Percentiles rank a stretch among this genome's conserved stretches.
phyloP scores from a whole-genome alignment of 2,113 vertebrate species.

The Egretta garzetta region DNA sequence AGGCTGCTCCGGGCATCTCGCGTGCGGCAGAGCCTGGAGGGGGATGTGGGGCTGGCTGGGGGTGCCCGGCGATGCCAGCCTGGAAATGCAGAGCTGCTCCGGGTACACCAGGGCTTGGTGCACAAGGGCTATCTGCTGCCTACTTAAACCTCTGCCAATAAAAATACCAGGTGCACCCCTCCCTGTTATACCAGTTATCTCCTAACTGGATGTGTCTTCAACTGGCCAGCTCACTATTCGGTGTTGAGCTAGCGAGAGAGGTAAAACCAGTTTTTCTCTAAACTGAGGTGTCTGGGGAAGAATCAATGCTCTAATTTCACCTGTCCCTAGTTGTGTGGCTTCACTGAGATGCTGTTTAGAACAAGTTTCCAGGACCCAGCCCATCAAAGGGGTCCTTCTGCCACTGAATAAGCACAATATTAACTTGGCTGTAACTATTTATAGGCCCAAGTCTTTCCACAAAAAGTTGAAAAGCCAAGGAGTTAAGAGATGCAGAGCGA shows the following conservation, averaged over 20 bases:
- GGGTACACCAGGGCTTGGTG: neutral
- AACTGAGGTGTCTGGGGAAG: neutral
- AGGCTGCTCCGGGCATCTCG: neutral
- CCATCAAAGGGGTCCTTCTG: neutral
- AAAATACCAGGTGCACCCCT: neutral
- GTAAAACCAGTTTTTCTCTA: neutral
- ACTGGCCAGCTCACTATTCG: fast-evolving
- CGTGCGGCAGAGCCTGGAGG: neutral
- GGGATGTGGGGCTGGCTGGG: neutral
- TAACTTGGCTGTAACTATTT: neutral
- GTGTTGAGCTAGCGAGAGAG: neutral
- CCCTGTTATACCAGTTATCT: neutral
- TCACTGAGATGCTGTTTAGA: neutral
- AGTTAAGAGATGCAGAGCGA: neutral
- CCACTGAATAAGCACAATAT: neutral
- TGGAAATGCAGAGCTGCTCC: neutral
- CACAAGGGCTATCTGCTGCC: neutral
- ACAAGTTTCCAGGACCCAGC: neutral
- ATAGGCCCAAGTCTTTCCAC: neutral
- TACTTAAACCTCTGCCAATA: neutral
- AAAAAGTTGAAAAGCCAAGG: neutral
- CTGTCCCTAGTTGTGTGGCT: neutral
- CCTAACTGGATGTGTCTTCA: neutral
- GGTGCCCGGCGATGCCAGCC: neutral
- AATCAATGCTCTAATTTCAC: neutral